Base-by-base conservation (phyloP, 2,113 vertebrate genomes). In the Centropristis striata region DNA sequence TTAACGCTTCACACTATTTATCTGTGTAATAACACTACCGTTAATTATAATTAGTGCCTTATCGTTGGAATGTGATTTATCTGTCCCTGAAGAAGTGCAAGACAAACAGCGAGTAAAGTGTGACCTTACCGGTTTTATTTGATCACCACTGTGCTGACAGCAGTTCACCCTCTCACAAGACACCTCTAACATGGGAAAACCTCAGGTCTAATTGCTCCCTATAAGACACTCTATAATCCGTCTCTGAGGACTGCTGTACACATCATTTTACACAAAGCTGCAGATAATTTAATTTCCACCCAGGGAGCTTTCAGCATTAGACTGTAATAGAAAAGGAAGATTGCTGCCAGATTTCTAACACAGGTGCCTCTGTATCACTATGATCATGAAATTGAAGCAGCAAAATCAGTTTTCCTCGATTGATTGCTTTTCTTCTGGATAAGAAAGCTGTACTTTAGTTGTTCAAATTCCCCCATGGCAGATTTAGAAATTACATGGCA, bases 271-370 rank as follows among this genome's bases (percentile, higher is more conserved):
- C 76, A 90, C 87, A 81, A 86, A 90, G 89, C 85, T 86, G 82
- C 68, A 83, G 87, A 89, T 94, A 87, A 93, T 94, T 93, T 89
- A 88, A 94, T 93, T 90, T 90, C 69, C 81, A 85, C 81, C 77
- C 75, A 39, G 90, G 81, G 92, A 93, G 86, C 65, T 63, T 23
- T 86, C 67, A 82, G 69, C 71, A 63, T 92, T 79, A 78, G 72
- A n/a, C 68, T 83, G 77, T 90, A 91, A 92, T 85, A 90, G 80
- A 87, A 91, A 90, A 75, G 47, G 57, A 74, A 90, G 79, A 86
- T 86, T 81, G 80, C 74, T 88, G 83, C 86, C 78, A 87, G 81
- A 89, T 85, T 89, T 81, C 69, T 8, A 83, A 88, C 71, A 79
- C 71, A 67, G 75, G 54, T 75, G 60, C 46, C 53, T 77, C 64